phyloP scores from a whole-genome alignment of 1,140 invertebrate species.

The Tribolium castaneum region DNA sequence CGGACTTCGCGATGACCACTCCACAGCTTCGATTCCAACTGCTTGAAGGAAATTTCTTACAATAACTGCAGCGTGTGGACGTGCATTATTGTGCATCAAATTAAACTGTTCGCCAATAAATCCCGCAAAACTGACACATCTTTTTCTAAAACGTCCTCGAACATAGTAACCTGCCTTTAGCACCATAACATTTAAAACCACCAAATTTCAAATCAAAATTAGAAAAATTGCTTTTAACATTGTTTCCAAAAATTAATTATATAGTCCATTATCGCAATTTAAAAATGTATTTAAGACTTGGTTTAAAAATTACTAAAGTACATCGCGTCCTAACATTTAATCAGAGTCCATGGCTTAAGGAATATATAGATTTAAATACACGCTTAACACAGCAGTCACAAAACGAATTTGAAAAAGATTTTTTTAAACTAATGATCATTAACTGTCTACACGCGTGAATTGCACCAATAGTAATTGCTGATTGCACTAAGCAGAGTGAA shows the following conservation, averaged over 20 bases:
- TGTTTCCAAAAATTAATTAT: constrained; percentile 60
- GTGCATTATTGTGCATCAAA: too few species aligned
- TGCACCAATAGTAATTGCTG: too few species aligned
- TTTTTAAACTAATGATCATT: constrained; percentile 49
- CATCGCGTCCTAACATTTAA: constrained; percentile 66
- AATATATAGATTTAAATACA: constrained; percentile 53
- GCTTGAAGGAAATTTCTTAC: too few species aligned
- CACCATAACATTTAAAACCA: constrained; percentile 51
- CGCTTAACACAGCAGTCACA: neutral
- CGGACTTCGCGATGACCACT: too few species aligned
- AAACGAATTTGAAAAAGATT: constrained; percentile 64
- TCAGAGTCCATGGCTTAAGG: constrained; percentile 65
- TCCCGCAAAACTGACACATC: constrained; percentile 66
- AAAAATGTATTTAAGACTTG: constrained; percentile 64
- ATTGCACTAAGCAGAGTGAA: too few species aligned
- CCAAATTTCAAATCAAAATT: constrained; percentile 6
- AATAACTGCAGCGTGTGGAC: too few species aligned
- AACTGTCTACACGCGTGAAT: too few species aligned
- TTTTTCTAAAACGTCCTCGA: too few species aligned
- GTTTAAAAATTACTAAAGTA: constrained; percentile 65
- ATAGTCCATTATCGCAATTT: constrained; percentile 66
- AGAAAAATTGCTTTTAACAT: constrained; percentile 34
- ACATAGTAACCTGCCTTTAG: constrained; percentile 61
- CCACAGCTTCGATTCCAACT: too few species aligned
- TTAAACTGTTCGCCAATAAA: too few species aligned